Evolutionary conservation across 2,113 vertebrate genomes (phyloP), one percentile per base, ranked within the genome.

Genomic region (Pelecanus crispus): DNA sequence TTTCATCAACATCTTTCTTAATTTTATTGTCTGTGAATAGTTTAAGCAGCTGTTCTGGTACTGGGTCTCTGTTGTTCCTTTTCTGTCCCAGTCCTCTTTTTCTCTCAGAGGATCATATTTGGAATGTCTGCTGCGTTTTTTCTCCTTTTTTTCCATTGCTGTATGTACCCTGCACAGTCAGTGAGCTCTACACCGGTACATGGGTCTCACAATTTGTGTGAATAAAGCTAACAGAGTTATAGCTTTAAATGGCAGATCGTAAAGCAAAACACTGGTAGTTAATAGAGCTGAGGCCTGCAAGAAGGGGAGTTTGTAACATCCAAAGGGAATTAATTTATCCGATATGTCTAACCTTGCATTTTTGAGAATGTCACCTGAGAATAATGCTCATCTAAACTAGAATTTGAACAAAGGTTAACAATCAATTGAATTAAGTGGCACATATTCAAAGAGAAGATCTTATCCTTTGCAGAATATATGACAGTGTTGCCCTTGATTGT

Each of bases 311-410:
- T 86, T 52, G 6, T 92, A 81, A 34, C n/a, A 78, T 67, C 79
- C 50, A 81, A 28, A 78, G 68, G 82, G 82, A 86, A 63, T 90
- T 62, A 66, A 93, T 88, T 95, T 94, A 83, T 93, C 80, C 70
- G 79, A 29, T 84, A 67, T 3, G 9, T 81, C 94, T 90, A 81
- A 93, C 94, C 88, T 86, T 94, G 94, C 75, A 67, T 92, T 96
- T 92, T 79, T 86, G 71, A 81, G 79, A 94, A 92, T 74, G 82
- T 88, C 86, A 79, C 70, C 47, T 94, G 90, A 96, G 90, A 88
- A 71, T 71, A 83, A 84, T 36, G 45, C 19, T 92, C 92, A 66
- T 86, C 88, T 92, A 70, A 92, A 95, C 79, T 59, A 34, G 80
- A 88, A 93, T 62, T 94, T 50, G 29, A 55, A 83, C 61, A 66